Base-by-base conservation (phyloP, 2,888 invertebrate genomes). In the Caenorhabditis sp. region DNA sequence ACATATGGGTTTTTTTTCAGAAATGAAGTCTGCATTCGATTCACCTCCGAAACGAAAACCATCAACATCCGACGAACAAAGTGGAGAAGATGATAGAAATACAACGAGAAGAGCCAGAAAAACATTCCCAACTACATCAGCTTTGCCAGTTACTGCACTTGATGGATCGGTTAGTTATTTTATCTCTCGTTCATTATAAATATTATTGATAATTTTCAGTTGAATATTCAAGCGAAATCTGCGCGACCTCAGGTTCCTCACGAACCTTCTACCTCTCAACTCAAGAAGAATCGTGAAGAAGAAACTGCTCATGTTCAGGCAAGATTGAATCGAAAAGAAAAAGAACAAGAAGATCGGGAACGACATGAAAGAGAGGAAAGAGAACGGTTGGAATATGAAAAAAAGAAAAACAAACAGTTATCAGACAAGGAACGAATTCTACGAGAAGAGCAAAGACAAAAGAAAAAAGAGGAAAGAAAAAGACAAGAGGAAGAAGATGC, bases 401-500 rank as follows among this genome's bases (percentile, higher is more conserved):
- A 57, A 17, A 10, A 27, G 57, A 26, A 7, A 26, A 31, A 20
- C 26, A 59, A 59, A 3, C 14, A 59, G 12, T 8, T 3, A 36
- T 43, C n/a, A 14, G 25, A 63, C 17, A 38, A 54, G 0, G 53
- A 38, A 26, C 62, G 23, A 5, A 49, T 49, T 3, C 17, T 5
- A 23, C 61, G 17, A 52, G 54, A 36, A 12, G 53, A 52, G 0
- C 36, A 31, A 17, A 14, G 31, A 17, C 61, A 36, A 23, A 23
- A 52, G 0, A 31, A 52, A 26, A 26, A 20, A 1, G 60, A 31
- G 20, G 3, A 52, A 36, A 20, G 49, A 61, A 52, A 23, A 21
- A 26, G 53, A 12, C 50, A 61, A 52, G 27, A 23, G 12, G 31
- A 49, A 14, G 61, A 61, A 52, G 52, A 50, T 20, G 27, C 12